Evolutionary conservation across 2,888 invertebrate species (phyloP).

Genomic region (Campopleginae sp.): DNA sequence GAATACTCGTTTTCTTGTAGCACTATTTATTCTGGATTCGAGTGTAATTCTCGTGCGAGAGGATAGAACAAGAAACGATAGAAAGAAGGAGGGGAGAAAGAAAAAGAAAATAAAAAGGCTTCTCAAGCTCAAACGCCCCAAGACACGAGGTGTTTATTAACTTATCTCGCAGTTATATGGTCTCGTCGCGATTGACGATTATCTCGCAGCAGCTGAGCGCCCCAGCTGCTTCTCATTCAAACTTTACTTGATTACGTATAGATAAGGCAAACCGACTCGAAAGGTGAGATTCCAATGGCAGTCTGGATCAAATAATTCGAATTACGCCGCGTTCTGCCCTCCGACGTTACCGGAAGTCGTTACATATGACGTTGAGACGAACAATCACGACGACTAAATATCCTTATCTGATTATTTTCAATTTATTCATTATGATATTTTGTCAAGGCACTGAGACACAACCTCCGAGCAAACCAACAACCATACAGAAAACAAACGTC

Average conservation of each 20-base stretch:
- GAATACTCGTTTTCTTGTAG: constrained; percentile 49
- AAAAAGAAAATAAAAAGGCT: constrained; percentile 11
- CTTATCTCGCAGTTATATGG: constrained; percentile 61
- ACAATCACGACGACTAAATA: too few relatives aligned
- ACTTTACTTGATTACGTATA: constrained; percentile 13
- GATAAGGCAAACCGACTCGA: constrained; percentile 1
- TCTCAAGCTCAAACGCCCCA: constrained; percentile 51
- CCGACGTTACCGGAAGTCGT: neutral
- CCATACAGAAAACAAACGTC: too few relatives aligned
- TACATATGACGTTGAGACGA: too few relatives aligned
- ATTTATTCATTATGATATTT: too few relatives aligned
- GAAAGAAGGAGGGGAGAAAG: neutral
- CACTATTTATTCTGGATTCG: constrained; percentile 58
- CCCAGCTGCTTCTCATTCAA: constrained; percentile 40
- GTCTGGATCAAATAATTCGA: neutral
- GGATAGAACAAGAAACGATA: constrained; percentile 19
- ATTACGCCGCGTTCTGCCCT: neutral
- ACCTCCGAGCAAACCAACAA: too few relatives aligned
- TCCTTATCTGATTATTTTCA: too few relatives aligned
- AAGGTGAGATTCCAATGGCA: neutral
- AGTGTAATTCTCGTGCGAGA: constrained; percentile 45
- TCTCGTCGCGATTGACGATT: constrained; percentile 58
- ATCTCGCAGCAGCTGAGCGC: constrained; percentile 57
- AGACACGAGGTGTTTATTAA: constrained; percentile 66
- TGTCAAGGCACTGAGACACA: too few relatives aligned